Conservation (phyloP, 2,113 vertebrate genomes). For the Gallinago jamesoni region DNA sequence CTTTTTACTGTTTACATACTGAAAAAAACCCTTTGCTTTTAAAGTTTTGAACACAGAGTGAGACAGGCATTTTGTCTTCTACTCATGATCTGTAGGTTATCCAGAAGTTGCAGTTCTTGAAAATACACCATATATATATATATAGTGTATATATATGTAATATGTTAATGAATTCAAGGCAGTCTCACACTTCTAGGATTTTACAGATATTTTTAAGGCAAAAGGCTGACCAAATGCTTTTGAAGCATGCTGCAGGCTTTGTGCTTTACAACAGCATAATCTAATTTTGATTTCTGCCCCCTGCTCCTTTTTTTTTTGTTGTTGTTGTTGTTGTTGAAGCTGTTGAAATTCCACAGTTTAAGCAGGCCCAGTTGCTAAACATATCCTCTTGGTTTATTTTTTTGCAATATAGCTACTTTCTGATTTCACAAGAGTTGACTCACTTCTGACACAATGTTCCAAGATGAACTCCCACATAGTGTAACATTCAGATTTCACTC, state of each 20-base stretch:
- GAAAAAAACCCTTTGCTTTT: background rate
- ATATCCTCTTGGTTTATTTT: slow-evolving; percentile 24
- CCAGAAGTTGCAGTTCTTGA: background rate
- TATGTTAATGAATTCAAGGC: background rate
- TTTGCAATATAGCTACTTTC: slow-evolving; percentile 3
- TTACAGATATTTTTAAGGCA: background rate
- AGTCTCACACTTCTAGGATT: background rate
- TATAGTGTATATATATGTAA: background rate
- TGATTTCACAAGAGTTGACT: slow-evolving; percentile 48
- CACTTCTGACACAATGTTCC: slow-evolving; percentile 51
- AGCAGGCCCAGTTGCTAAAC: slow-evolving; percentile 27
- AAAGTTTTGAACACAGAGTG: background rate
- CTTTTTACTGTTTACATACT: no score
- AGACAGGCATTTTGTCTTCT: background rate
- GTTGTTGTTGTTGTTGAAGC: background rate
- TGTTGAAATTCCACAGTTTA: background rate
- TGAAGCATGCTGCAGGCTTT: background rate
- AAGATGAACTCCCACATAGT: slow-evolving; percentile 18
- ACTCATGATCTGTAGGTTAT: background rate
- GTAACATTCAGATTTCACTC: background rate
- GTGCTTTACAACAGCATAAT: background rate
- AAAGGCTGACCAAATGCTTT: background rate
- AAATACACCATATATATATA: background rate
- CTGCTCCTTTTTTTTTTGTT: background rate
- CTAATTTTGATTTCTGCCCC: background rate